Base-by-base conservation (phyloP, 2,113 vertebrate genomes). In the Todiramphus saurophagus region DNA sequence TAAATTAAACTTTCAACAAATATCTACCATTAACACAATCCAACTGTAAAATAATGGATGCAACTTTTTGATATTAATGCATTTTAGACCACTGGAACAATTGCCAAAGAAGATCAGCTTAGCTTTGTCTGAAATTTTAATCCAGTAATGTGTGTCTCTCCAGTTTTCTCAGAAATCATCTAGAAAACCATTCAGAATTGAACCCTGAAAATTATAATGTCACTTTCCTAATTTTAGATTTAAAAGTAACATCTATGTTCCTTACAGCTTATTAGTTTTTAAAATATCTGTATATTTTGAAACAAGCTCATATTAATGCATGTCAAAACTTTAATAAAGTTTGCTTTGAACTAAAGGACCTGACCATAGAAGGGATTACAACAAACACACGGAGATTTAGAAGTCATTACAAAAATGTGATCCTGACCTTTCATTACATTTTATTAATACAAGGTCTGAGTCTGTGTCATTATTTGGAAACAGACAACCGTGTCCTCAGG, bases 351-450 rank as follows among this genome's bases (percentile, higher is more conserved):
- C 84, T 96, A 24, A 95, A 97, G 90, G 89, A 94, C 89, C 85
- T 95, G 96, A 94, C 89, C 77, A 78, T 86, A 87, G 83, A 80
- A 80, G 89, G 87, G 73, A 96, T 96, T 97, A 95, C 88, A 97
- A 91, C 75, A 90, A 94, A 90, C 86, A 91, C 37, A 41, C 46
- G 84, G 88, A 97, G 91, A 96, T 97, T 97, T 98, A 97, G 95
- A 94, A 93, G 58, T 63, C 98, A 97, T 96, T 97, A 83, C 81
- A 96, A 87, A 97, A 97, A 96, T 95, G 89, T 89, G 89, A 81
- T 83, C 88, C 62, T 97, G 97, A 97, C 95, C 96, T 98, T 98
- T 97, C 68, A 23, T 87, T 95, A 62, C 78, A 89, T 94, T 90
- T 90, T 91, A 94, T 91, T 95, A 96, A 81, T 35, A 35, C 37